Evolutionary conservation across 1,140 invertebrate species (phyloP).

Genomic region (Drosophila sechellia): DNA sequence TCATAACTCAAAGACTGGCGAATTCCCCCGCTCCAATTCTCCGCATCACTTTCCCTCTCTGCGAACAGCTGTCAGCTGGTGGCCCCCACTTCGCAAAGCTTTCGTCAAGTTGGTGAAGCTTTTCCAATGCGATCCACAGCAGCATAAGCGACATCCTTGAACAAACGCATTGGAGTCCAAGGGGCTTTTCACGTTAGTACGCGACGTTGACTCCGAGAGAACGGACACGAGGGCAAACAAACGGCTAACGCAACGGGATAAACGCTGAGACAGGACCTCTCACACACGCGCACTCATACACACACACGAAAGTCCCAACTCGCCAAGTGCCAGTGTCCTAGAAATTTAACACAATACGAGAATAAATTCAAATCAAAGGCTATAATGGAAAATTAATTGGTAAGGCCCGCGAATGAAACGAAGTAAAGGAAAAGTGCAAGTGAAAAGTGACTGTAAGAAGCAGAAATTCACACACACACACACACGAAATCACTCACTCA

Average conservation of each 20-base stretch:
- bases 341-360: slow-evolving; percentile 46
- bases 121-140: slow-evolving; percentile 59
- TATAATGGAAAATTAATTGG: slow-evolving; percentile 29
- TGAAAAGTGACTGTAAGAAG: slow-evolving; percentile 71
- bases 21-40: background rate
- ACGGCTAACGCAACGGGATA: slow-evolving; percentile 42
- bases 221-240: slow-evolving; percentile 42
- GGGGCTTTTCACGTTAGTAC: slow-evolving; percentile 68
- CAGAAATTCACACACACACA: slow-evolving; percentile 48
- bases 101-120: slow-evolving; percentile 68
- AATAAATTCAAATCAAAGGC: slow-evolving; percentile 39
- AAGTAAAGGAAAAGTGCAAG: slow-evolving; percentile 64
- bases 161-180: slow-evolving; percentile 60
- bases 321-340: slow-evolving; percentile 68
- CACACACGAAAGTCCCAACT: slow-evolving; percentile 4
- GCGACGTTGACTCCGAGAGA: slow-evolving; percentile 72
- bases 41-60: slow-evolving; percentile 58
- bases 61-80: slow-evolving; percentile 51
- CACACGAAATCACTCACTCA: slow-evolving; percentile 13
- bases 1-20: slow-evolving; percentile 6
- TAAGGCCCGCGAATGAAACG: slow-evolving; percentile 7
- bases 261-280: slow-evolving; percentile 19
- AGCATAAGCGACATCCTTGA: slow-evolving; percentile 67
- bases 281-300: slow-evolving; percentile 23
- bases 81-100: slow-evolving; percentile 42